Percentiles rank a stretch among this genome's conserved stretches.
phyloP scores from a whole-genome alignment of 2,888 invertebrate species.

The Ennomos erosarius region DNA sequence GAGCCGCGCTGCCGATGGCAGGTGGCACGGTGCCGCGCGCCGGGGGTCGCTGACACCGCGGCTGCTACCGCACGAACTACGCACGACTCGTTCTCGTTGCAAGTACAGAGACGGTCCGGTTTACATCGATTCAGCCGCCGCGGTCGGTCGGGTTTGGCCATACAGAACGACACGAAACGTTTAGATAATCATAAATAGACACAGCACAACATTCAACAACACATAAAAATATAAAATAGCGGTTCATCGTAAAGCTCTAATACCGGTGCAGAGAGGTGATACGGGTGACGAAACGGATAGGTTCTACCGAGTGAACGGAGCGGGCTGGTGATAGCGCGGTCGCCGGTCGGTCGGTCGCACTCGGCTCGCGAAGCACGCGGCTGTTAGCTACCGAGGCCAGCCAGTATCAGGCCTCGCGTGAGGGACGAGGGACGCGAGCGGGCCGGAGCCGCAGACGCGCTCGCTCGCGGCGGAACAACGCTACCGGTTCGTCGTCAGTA shows the following conservation, averaged over 20 bases:
- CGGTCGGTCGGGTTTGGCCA: conserved; percentile 20
- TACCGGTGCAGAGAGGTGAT: conserved; percentile 23
- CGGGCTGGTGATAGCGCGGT: not conserved
- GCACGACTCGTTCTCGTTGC: conserved; percentile 23
- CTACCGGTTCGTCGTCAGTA: conserved; percentile 36
- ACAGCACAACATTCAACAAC: conserved; percentile 41
- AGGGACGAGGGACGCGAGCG: not conserved
- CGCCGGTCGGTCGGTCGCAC: not conserved
- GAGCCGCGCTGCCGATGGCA: not conserved
- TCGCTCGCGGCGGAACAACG: conserved; percentile 15
- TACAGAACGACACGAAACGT: conserved; percentile 23
- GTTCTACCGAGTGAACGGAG: not conserved
- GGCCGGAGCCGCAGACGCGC: conserved; percentile 1
- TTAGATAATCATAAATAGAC: conserved; percentile 18
- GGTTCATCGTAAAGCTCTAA: conserved; percentile 34
- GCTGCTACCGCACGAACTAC: conserved; percentile 18
- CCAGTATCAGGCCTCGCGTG: conserved; percentile 21
- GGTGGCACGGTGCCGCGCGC: too few relatives aligned
- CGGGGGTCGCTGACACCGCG: conserved; percentile 1
- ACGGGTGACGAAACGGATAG: conserved; percentile 18
- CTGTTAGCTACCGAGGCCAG: conserved; percentile 31
- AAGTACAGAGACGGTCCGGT: conserved; percentile 8
- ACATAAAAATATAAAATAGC: conserved; percentile 34
- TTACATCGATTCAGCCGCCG: conserved; percentile 9
- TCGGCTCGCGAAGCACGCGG: conserved; percentile 33